Percentiles rank a stretch among this genome's conserved stretches.
Conservation (phyloP, 2,888 invertebrate species). For the Cactoblastis cactorum region DNA sequence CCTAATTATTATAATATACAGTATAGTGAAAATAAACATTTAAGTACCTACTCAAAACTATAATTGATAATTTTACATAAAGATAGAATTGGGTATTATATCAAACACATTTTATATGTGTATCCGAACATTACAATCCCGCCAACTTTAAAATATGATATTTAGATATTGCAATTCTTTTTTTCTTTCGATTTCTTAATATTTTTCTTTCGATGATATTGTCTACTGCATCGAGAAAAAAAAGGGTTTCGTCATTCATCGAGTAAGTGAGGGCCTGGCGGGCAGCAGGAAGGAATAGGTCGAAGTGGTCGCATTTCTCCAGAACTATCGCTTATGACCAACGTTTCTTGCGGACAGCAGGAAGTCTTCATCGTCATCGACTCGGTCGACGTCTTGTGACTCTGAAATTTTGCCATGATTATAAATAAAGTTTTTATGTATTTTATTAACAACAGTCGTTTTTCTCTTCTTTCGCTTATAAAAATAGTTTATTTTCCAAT, state of each 20-base stretch:
- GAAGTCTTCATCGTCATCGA: conserved; percentile 69
- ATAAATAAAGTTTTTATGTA: too few relatives aligned
- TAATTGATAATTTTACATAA: too few relatives aligned
- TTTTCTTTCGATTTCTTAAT: not conserved
- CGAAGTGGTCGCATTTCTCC: conserved; percentile 60
- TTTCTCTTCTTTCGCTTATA: too few relatives aligned
- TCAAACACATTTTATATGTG: too few relatives aligned
- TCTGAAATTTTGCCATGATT: conserved; percentile 33
- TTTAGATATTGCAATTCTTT: not conserved
- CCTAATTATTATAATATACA: too few relatives aligned
- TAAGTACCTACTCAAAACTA: not conserved
- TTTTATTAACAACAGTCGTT: too few relatives aligned
- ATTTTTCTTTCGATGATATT: not conserved
- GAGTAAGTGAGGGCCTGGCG: conserved; percentile 23
- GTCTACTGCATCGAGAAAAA: not conserved
- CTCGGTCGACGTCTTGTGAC: conserved; percentile 63
- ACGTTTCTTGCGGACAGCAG: conserved; percentile 64
- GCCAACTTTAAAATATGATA: not conserved
- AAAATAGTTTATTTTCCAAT: too few relatives aligned
- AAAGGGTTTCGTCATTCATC: conserved; percentile 33
- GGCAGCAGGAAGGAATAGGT: conserved; percentile 21
- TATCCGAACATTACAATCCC: conserved; percentile 1
- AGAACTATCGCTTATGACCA: conserved; percentile 59
- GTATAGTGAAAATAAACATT: not conserved
- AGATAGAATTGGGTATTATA: too few relatives aligned